Evolutionary conservation across 2,797 vertebrate genomes (phyloP), one percentile per base, ranked within the genome.

Genomic region (Fundulus diaphanus): DNA sequence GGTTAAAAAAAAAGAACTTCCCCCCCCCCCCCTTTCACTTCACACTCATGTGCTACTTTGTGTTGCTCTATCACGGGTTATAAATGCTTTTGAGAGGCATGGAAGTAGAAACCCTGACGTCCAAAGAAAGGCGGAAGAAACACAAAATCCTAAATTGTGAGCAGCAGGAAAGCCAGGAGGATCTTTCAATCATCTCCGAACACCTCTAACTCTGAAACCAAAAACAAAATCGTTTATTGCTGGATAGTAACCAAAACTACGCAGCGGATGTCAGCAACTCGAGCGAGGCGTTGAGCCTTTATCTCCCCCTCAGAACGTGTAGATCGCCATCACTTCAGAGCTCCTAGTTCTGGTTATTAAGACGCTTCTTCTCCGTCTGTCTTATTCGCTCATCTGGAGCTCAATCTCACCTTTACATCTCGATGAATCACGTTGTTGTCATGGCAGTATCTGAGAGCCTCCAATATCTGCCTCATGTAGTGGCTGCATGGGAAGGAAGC

Each of bases 401-500:
- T 27, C 29, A 5, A 27, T 2, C 96, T 95, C 95, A 98, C 97
- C 97, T 99, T 99, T 85, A 99, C 97, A 84, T 99, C 97, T 16
- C 97, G 96, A 86, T 99, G 97, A 92, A 99, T 98, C 92, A 99
- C 97, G 82, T 99, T 99, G 92, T 99, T 99, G 94, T 99, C 97
- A 72, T 99, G 97, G 94, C 97, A 99, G 90, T 99, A 99, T 80
- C 97, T 96, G 48, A 99, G 96, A 2, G 97, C 97, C 94, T 99
- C 97, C 90, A 98, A 70, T 92, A 99, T 99, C 95, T 99, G 97
- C 89, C 97, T 96, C 97, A 99, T 98, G 86, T 99, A 99, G 94
- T 99, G 97, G 91, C 97, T 99, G 93, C 87, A 90, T 87, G 31
- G 86, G 79, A 27, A 66, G 24, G 35, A n/a, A 70, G 56, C 18